These are phyloP conservation scores for Psococerastis gibbosa DNA, from an alignment of 2,888 invertebrate species.

Conservation along the genomic window DNA sequence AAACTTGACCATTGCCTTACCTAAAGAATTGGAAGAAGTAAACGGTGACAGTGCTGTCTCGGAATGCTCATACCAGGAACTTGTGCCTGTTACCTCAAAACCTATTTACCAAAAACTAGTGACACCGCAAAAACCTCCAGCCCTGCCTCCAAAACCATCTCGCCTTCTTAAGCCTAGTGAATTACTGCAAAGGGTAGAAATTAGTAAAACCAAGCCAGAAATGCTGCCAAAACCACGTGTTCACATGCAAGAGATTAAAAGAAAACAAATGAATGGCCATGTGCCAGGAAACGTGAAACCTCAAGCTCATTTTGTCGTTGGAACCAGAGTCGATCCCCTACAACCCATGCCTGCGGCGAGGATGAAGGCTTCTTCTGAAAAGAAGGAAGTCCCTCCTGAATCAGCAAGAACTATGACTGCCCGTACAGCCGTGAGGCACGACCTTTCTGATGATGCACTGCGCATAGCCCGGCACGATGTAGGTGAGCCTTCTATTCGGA, in stretches of 20 bases:
- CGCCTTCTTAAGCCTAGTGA: constrained; percentile 14
- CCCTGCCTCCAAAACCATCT: constrained; percentile 54
- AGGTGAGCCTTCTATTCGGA: constrained; percentile 12
- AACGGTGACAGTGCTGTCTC: constrained; percentile 20
- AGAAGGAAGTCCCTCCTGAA: background rate
- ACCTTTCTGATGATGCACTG: background rate
- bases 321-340: background rate
- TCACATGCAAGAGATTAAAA: background rate
- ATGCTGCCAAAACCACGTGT: constrained; percentile 5
- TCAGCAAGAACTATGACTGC: background rate
- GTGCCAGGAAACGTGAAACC: background rate
- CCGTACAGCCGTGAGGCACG: background rate
- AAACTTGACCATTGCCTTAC: constrained; percentile 24
- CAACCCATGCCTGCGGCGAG: background rate
- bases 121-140: constrained; percentile 47
- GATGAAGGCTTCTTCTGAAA: background rate
- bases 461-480: background rate
- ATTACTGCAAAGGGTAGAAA: constrained; percentile 12
- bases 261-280: constrained; percentile 6
- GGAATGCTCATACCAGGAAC: constrained; percentile 4
- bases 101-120: constrained; percentile 20
- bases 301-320: background rate
- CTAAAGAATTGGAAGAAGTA: constrained; percentile 26
- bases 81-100: constrained; percentile 16
- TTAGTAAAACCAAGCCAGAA: constrained; percentile 14